Percentiles rank a stretch among this genome's conserved stretches.
Evolutionary conservation across 2,797 vertebrate genomes (phyloP).

Genomic region (Leptodactylus fallax): DNA sequence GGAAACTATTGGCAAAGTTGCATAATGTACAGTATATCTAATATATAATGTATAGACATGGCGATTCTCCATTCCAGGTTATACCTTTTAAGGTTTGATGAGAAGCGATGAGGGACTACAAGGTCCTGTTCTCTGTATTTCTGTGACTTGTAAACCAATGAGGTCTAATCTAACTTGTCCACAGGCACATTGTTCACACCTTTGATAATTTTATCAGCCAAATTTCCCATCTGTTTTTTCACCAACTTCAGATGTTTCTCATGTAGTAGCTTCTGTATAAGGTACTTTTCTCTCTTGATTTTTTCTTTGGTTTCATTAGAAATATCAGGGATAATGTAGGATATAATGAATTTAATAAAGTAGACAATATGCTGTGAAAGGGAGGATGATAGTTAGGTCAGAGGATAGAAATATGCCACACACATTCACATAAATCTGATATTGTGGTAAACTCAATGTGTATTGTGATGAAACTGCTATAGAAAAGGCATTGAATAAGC

Average conservation of each 20-base stretch:
- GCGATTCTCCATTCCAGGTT: neutral
- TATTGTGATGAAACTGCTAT: neutral
- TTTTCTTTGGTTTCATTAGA: constrained; percentile 84
- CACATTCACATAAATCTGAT: too few species aligned
- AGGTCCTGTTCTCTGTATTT: neutral
- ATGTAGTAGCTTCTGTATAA: constrained; percentile 87
- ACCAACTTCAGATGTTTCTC: constrained; percentile 85
- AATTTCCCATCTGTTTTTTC: constrained; percentile 76
- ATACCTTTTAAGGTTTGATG: neutral
- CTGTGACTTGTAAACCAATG: neutral
- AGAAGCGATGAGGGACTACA: neutral
- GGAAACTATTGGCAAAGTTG: neutral
- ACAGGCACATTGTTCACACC: constrained; percentile 63
- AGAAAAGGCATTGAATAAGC: neutral
- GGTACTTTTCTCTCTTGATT: constrained; percentile 89
- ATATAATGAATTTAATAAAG: constrained; percentile 89
- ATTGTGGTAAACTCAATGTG: neutral
- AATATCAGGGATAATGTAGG: constrained; percentile 88
- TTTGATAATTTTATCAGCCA: constrained; percentile 64
- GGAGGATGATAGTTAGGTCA: constrained; percentile 10
- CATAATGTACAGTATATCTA: neutral
- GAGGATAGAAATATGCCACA: neutral
- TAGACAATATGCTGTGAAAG: constrained; percentile 88
- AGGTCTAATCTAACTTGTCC: constrained; percentile 72
- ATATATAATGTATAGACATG: constrained; percentile 4